These are phyloP conservation scores for Pachymerium ferrugineum DNA, from an alignment of 2,888 invertebrate genomes.

Conservation along the genomic window DNA sequence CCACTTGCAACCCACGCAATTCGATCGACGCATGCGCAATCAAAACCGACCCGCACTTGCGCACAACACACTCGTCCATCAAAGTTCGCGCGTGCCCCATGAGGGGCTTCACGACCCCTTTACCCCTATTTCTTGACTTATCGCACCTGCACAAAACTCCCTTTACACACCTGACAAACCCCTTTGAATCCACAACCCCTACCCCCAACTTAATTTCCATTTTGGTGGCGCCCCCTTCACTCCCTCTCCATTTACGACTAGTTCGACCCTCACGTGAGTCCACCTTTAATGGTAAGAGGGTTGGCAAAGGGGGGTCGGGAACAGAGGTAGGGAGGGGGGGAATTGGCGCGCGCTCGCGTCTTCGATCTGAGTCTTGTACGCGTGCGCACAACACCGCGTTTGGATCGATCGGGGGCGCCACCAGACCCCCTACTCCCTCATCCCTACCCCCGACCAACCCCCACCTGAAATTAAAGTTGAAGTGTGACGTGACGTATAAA, in stretches of 20 bases:
- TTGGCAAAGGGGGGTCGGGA: conserved; percentile 41
- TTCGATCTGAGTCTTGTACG: conserved; percentile 4
- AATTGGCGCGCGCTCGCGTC: conserved; percentile 25
- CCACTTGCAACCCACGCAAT: neutral
- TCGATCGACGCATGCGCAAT: neutral
- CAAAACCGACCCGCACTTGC: neutral
- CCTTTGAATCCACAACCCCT: too few species aligned
- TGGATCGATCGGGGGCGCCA: conserved; percentile 8
- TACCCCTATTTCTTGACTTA: neutral
- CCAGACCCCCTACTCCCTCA: neutral
- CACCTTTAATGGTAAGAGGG: conserved; percentile 38
- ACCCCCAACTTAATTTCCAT: neutral
- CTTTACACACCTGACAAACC: neutral
- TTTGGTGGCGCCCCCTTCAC: too few species aligned
- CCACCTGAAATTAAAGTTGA: conserved; percentile 9
- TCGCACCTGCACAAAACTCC: neutral
- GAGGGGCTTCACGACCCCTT: neutral
- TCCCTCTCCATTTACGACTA: neutral
- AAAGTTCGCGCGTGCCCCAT: conserved; percentile 2
- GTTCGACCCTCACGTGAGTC: neutral
- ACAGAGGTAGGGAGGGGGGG: conserved; percentile 39
- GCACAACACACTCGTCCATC: conserved; percentile 7
- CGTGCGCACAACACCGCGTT: neutral
- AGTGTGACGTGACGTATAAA: neutral
- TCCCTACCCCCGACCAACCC: neutral